A percentile compares a stretch with the other conserved stretches of the same genome.
Conservation (phyloP, 2,888 invertebrate genomes). For the Tenthredo mesomela region DNA sequence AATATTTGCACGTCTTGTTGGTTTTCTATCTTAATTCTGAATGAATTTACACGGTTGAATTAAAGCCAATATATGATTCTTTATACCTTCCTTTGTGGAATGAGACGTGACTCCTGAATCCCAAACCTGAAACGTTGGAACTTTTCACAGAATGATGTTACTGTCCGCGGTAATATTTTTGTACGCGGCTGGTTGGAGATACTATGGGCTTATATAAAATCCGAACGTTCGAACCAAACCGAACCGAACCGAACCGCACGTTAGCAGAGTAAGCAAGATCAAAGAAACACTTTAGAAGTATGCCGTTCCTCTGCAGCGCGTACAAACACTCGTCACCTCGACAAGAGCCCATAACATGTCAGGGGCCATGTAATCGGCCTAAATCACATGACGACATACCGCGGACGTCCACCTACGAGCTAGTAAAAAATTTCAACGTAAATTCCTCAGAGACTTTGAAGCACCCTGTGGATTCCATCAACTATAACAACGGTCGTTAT, state of each 20-base stretch:
- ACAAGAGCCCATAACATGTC: conserved; percentile 28
- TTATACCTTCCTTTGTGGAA: not conserved
- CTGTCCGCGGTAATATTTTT: not conserved
- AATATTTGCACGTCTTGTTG: not conserved
- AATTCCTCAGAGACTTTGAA: not conserved
- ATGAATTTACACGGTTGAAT: not conserved
- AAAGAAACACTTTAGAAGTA: not conserved
- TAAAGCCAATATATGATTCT: not conserved
- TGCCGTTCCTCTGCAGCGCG: conserved; percentile 43
- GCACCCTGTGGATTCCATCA: not conserved
- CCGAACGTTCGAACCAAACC: not conserved
- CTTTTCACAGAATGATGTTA: not conserved
- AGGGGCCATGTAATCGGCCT: conserved; percentile 28
- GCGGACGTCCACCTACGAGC: not conserved
- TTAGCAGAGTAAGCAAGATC: not conserved
- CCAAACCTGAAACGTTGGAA: not conserved
- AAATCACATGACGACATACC: not conserved
- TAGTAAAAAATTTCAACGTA: not conserved
- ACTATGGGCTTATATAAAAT: not conserved
- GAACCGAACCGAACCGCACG: not conserved
- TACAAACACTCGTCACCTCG: conserved; percentile 37
- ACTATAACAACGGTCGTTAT: not conserved
- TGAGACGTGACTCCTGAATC: not conserved
- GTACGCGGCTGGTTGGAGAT: not conserved
- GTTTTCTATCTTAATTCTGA: not conserved